Base-by-base conservation (phyloP, 2,113 vertebrate species). In the Epinephelus moara region DNA sequence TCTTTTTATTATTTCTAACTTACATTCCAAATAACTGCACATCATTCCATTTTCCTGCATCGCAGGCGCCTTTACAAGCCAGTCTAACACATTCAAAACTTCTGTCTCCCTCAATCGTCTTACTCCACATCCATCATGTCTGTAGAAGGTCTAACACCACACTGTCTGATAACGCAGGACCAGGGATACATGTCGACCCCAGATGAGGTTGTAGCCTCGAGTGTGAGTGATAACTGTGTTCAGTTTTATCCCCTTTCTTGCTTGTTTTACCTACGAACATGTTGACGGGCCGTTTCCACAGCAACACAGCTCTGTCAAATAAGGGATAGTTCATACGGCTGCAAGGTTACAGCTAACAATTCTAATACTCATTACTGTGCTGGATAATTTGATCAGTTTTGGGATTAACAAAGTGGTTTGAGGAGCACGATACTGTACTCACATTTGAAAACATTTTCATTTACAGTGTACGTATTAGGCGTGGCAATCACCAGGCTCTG, bases 11-110 rank as follows among this genome's bases (percentile, higher is more conserved):
- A 64, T 82, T 81, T 82, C 25, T 63, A 64, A 85, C 68, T 72
- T 78, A 84, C 92, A 91, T 94, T 94, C 92, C 89, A 71, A 74
- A 64, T 40, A 82, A 81, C 73, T 81, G 70, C 81, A 75, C 83
- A 86, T 88, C 82, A 88, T 93, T 93, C 85, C 85, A 78, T 72
- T 74, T 69, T 67, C 27, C 73, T 72, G 75, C 64, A 1, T 64
- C 49, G 61, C 82, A 80, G 71, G 53, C 6, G 55, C 70, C 59
- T 85, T 82, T 77, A 63, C 30, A 61, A 85, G 66, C 81, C 82
- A 86, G 75, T 70, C 77, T 57, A 33, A 71, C 75, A 75, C 76
- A 61, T 73, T 68, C 42, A 52, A n/a, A 4, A 70, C 52, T n/a
- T 75, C 50, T 25, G 56, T 49, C 78, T 55, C 61, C 47, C 27